These are phyloP conservation scores for Lydus trimaculatus DNA, from an alignment of 2,888 invertebrate genomes.

Conservation along the genomic window DNA sequence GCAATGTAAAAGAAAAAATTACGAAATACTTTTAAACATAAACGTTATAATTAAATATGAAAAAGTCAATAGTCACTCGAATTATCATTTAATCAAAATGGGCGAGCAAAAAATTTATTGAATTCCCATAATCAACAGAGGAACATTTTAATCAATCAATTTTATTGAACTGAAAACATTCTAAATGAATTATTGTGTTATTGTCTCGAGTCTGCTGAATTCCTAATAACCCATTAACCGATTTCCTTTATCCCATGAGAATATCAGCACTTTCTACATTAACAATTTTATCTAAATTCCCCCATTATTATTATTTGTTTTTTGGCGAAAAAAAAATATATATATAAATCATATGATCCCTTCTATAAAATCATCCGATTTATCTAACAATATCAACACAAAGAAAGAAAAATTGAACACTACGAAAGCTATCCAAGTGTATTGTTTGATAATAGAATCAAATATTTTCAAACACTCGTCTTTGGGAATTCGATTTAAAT, in stretches of 20 bases:
- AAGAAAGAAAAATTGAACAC: neutral
- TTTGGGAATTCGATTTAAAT: neutral
- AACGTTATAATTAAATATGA: neutral
- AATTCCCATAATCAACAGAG: neutral
- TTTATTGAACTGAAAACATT: conserved; percentile 4
- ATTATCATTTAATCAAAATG: neutral
- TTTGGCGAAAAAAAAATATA: too few species aligned
- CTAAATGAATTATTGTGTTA: neutral
- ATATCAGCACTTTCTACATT: neutral
- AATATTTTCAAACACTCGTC: neutral
- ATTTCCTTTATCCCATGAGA: conserved; percentile 5
- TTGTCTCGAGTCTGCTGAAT: conserved; percentile 1
- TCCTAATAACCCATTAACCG: neutral
- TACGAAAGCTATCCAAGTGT: neutral
- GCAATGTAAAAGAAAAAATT: neutral
- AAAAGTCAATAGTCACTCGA: neutral
- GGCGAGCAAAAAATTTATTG: neutral
- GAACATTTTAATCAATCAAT: neutral
- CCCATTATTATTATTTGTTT: too few species aligned
- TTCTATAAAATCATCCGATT: neutral
- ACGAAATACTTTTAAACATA: neutral
- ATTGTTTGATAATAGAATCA: conserved; percentile 1
- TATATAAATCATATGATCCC: neutral
- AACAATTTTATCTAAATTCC: neutral
- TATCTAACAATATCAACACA: neutral